Evolutionary conservation across 2,113 vertebrate species (phyloP).

Genomic region (Pachypanchax playfairii): DNA sequence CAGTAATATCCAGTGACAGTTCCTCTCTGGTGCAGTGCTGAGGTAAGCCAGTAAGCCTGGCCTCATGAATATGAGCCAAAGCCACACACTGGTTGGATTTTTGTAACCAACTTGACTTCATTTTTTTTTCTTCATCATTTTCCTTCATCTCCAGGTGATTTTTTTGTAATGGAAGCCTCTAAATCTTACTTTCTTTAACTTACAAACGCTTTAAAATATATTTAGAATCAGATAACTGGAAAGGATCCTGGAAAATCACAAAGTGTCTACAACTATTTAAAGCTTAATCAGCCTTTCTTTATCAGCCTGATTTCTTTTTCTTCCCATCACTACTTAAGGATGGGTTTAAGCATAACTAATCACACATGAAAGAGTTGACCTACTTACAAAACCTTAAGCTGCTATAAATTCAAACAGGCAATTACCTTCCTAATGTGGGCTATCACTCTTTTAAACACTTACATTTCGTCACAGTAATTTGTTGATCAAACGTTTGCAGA

Average conservation of each 20-base stretch:
- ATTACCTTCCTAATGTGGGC: slow-evolving; percentile 38
- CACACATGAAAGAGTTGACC: slow-evolving; percentile 60
- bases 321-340: slow-evolving; percentile 10
- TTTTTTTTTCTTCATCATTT: slow-evolving; percentile 2
- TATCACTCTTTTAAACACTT: slow-evolving; percentile 41
- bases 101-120: slow-evolving; percentile 38
- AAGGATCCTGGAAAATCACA: slow-evolving; percentile 25
- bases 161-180: slow-evolving; percentile 7
- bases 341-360: slow-evolving; percentile 45
- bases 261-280: slow-evolving; percentile 50
- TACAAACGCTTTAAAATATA: not conserved
- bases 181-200: not conserved
- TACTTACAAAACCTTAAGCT: slow-evolving; percentile 51
- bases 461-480: slow-evolving; percentile 37
- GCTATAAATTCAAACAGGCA: slow-evolving; percentile 49
- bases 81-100: slow-evolving; percentile 46
- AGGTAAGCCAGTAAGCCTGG: slow-evolving; percentile 65
- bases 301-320: slow-evolving; percentile 10
- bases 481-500: slow-evolving; percentile 2
- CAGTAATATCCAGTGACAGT: slow-evolving; percentile 75
- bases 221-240: slow-evolving; percentile 1
- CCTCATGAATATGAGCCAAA: slow-evolving; percentile 47
- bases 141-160: slow-evolving; percentile 4
- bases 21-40: slow-evolving; percentile 65
- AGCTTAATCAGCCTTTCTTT: slow-evolving; percentile 27